Percentiles rank a stretch among this genome's conserved stretches.
phyloP scores from a whole-genome alignment of 2,888 invertebrate species.

The Andrena flavipes region DNA sequence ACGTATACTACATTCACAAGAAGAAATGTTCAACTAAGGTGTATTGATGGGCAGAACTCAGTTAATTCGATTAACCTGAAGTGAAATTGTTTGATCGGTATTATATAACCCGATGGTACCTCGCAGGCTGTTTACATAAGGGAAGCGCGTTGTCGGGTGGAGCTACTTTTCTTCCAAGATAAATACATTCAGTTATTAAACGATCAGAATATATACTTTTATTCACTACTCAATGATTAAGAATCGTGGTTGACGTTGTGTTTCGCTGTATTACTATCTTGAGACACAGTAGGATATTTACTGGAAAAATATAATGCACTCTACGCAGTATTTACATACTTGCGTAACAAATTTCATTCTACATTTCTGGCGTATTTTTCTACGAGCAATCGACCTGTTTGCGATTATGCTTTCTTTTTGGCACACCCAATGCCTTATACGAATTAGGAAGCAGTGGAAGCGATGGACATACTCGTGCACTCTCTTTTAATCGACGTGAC shows the following conservation, averaged over 20 bases:
- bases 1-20: not conserved
- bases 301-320: not conserved
- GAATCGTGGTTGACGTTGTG: constrained; percentile 42
- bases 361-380: too few relatives aligned
- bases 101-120: constrained; percentile 62
- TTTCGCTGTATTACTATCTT: constrained; percentile 57
- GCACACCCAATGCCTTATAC: too few relatives aligned
- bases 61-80: constrained; percentile 69
- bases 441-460: too few relatives aligned
- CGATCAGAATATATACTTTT: constrained; percentile 58
- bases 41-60: constrained; percentile 23
- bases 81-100: constrained; percentile 60
- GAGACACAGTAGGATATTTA: not conserved
- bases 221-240: constrained; percentile 68
- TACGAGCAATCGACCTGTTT: too few relatives aligned
- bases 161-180: constrained; percentile 52
- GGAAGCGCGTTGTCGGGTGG: constrained; percentile 40
- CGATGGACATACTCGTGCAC: too few relatives aligned
- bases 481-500: too few relatives aligned
- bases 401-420: too few relatives aligned
- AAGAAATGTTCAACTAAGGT: constrained; percentile 5
- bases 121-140: constrained; percentile 53
- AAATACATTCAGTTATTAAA: constrained; percentile 70
- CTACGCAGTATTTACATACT: not conserved
- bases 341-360: too few relatives aligned